A percentile compares a stretch with the other conserved stretches of the same genome.
phyloP scores from a whole-genome alignment of 2,888 invertebrate genomes.

The Drosophila peninsularis region DNA sequence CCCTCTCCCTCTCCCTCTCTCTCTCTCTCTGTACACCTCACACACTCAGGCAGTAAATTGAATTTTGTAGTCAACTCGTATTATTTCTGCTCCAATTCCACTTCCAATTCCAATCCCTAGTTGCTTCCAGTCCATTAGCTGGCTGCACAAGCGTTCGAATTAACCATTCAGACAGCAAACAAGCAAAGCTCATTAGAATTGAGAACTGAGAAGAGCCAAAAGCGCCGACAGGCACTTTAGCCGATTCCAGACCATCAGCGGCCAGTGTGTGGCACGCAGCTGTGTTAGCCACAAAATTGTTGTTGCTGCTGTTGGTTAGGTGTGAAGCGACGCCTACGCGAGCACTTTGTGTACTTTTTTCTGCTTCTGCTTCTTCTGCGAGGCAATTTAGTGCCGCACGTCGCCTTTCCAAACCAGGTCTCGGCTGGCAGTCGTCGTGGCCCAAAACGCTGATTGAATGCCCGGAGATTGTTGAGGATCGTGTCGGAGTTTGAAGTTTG shows the following conservation, averaged over 20 bases:
- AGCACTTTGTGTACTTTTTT: conserved; percentile 37
- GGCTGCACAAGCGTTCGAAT: conserved; percentile 43
- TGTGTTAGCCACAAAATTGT: conserved; percentile 17
- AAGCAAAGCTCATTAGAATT: conserved; percentile 48
- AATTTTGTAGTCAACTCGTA: conserved; percentile 6
- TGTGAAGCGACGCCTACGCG: conserved; percentile 53
- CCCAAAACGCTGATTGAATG: conserved; percentile 68
- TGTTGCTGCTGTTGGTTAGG: conserved; percentile 24
- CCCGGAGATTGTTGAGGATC: conserved; percentile 33
- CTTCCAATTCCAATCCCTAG: conserved; percentile 51
- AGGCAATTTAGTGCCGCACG: conserved; percentile 30
- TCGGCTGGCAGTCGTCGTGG: conserved; percentile 61
- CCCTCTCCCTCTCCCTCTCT: too few species aligned
- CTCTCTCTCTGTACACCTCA: neutral
- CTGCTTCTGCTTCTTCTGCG: neutral
- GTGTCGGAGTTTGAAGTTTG: conserved; percentile 21
- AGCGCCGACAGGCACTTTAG: conserved; percentile 36
- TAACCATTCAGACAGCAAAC: conserved; percentile 62
- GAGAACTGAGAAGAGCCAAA: conserved; percentile 32
- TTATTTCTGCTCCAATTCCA: conserved; percentile 60
- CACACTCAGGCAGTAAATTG: neutral
- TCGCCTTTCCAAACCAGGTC: conserved; percentile 68
- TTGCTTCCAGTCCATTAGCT: conserved; percentile 33
- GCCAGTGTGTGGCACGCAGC: conserved; percentile 14
- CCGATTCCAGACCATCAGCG: conserved; percentile 38